Conservation (phyloP, 1,140 invertebrate species). For the Coenobita brevimanus region DNA sequence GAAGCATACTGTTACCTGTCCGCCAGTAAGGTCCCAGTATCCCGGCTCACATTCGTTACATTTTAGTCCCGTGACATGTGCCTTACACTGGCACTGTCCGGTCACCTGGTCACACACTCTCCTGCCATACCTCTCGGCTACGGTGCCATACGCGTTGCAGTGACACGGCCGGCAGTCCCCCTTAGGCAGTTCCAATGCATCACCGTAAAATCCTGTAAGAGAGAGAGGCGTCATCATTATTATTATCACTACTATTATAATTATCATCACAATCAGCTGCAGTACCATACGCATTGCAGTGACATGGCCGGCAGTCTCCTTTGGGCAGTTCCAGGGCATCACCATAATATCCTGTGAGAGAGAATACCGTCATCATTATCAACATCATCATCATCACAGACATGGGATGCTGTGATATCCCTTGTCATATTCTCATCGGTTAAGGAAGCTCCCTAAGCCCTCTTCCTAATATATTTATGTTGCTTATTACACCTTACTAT, state of each 20-base stretch:
- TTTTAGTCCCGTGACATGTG: slow-evolving; percentile 87
- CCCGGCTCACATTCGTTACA: slow-evolving; percentile 92
- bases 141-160: slow-evolving; percentile 87
- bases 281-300: slow-evolving; percentile 88
- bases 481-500: too few species aligned
- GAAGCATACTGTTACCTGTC: slow-evolving; percentile 79
- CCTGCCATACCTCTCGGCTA: slow-evolving; percentile 80
- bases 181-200: slow-evolving; percentile 88
- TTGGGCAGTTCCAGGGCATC: slow-evolving; percentile 90
- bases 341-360: slow-evolving; percentile 84
- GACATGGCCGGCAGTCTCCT: slow-evolving; percentile 93
- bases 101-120: slow-evolving; percentile 85
- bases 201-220: slow-evolving; percentile 85
- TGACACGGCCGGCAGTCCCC: slow-evolving; percentile 92
- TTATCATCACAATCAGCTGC: slow-evolving; percentile 79
- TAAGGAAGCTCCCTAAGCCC: too few species aligned
- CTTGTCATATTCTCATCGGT: too few species aligned
- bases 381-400: background rate
- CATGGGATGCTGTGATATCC: too few species aligned
- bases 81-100: slow-evolving; percentile 90
- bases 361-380: slow-evolving; percentile 26
- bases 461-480: too few species aligned
- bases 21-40: slow-evolving; percentile 87
- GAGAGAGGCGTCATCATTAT: slow-evolving; percentile 18
- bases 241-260: too few species aligned